phyloP scores from a whole-genome alignment of 2,113 vertebrate genomes.

The Cebidichthys violaceus region DNA sequence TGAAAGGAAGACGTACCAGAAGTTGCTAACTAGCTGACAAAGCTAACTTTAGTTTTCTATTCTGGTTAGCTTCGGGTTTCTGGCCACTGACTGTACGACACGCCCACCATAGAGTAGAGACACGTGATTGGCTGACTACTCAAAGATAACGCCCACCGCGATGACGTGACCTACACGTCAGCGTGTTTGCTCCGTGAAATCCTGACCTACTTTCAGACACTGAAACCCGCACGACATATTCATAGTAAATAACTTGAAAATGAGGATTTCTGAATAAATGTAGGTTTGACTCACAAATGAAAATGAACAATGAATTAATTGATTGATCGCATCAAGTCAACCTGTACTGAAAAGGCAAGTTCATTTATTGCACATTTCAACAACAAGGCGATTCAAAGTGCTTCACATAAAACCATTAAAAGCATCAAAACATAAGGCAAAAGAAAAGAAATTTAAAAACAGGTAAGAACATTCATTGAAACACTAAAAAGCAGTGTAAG shows the following conservation, averaged over 20 bases:
- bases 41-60: conserved; percentile 60
- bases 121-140: conserved; percentile 41
- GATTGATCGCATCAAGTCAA: too few relatives aligned
- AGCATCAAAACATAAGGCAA: too few relatives aligned
- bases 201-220: background rate
- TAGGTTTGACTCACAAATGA: background rate
- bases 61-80: conserved; percentile 28
- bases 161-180: background rate
- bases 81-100: background rate
- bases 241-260: background rate
- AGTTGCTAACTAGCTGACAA: conserved; percentile 45
- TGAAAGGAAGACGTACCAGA: conserved; percentile 43
- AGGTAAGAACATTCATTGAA: too few relatives aligned
- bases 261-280: background rate
- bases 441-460: too few relatives aligned
- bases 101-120: conserved; percentile 38
- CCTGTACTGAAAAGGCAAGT: too few relatives aligned
- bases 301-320: background rate
- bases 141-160: background rate
- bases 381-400: too few relatives aligned
- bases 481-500: too few relatives aligned
- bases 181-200: background rate
- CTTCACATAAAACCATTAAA: too few relatives aligned
- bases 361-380: too few relatives aligned
- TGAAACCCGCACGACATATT: background rate